phyloP scores from a whole-genome alignment of 2,113 vertebrate species.

The Macquaria ambigua region DNA sequence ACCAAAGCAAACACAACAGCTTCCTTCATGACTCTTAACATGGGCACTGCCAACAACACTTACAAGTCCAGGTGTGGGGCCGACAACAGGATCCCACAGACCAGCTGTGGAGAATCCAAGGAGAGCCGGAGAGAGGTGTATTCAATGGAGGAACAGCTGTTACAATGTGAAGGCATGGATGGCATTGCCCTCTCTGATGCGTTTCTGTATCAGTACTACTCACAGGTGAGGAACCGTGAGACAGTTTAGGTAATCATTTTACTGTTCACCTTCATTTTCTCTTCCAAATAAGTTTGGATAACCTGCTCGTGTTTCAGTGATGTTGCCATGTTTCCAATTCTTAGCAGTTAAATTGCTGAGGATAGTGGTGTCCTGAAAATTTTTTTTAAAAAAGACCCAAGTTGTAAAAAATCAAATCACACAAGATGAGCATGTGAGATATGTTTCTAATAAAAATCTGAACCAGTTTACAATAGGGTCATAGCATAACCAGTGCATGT shows the following conservation, averaged over 20 bases:
- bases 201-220: constrained; percentile 33
- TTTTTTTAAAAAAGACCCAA: too few species aligned
- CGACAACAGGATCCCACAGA: not conserved
- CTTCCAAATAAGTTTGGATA: not conserved
- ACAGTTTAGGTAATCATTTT: not conserved
- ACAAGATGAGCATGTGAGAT: too few species aligned
- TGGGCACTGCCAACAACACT: not conserved
- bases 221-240: constrained; percentile 17
- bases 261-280: not conserved
- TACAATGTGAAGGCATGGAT: not conserved
- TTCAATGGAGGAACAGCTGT: not conserved
- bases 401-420: too few species aligned
- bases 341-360: too few species aligned
- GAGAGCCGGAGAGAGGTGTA: not conserved
- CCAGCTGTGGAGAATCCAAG: not conserved
- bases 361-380: too few species aligned
- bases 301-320: not conserved
- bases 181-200: constrained; percentile 10
- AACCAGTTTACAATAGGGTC: too few species aligned
- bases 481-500: too few species aligned
- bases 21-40: not conserved
- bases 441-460: too few species aligned
- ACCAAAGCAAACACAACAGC: not conserved
- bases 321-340: too few species aligned
- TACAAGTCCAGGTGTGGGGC: not conserved